Conservation (phyloP, 2,113 vertebrate genomes). For the Chloropsis cyanopogon region DNA sequence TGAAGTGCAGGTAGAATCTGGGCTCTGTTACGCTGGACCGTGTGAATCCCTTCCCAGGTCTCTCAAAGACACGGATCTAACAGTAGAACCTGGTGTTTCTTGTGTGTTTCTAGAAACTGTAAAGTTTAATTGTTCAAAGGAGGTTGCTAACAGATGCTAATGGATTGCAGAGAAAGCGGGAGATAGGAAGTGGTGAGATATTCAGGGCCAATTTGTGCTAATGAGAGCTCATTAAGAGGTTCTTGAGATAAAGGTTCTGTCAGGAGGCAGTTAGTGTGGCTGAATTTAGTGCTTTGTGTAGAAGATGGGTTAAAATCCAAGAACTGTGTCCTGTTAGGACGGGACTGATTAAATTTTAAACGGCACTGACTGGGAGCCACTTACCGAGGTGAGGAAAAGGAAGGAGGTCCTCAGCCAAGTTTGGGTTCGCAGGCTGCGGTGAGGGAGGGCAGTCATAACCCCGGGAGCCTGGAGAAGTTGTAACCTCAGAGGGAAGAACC, state of each 20-base stretch:
- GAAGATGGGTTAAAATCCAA: conserved; percentile 36
- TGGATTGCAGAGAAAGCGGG: conserved; percentile 19
- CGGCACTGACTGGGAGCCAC: neutral
- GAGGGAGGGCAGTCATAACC: neutral
- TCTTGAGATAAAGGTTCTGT: conserved; percentile 4
- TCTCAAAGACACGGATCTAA: neutral
- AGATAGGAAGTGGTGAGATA: conserved; percentile 38
- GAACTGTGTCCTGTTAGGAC: neutral
- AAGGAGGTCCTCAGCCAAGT: neutral
- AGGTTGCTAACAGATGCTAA: conserved; percentile 13
- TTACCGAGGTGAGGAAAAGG: neutral
- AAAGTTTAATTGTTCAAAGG: neutral
- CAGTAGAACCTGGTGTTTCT: neutral
- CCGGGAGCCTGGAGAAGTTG: neutral
- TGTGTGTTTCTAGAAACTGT: neutral
- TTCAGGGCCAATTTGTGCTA: conserved; percentile 37
- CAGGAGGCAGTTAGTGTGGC: neutral
- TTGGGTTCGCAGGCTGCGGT: neutral
- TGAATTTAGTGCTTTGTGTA: conserved; percentile 20
- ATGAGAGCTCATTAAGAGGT: conserved; percentile 43
- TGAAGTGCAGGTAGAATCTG: neutral
- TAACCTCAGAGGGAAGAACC: neutral
- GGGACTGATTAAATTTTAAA: conserved; percentile 42
- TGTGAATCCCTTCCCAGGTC: neutral
- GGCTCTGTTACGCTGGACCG: neutral